Evolutionary conservation across 2,888 invertebrate species (phyloP).

Genomic region (Melanargia galathea): DNA sequence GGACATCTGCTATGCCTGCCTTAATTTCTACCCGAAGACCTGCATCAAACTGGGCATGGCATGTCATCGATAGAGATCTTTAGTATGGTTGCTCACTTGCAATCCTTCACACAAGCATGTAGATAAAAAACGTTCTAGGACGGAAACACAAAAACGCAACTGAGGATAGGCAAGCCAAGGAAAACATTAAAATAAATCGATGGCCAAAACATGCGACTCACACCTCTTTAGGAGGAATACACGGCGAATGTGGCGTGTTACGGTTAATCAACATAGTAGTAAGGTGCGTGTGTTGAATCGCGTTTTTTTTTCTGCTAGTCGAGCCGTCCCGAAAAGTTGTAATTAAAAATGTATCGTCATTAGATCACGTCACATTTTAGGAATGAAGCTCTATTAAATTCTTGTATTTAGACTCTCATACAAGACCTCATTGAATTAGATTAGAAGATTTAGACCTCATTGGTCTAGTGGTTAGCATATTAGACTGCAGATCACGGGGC

Average conservation of each 20-base stretch:
- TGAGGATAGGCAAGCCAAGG: slow-evolving; percentile 30
- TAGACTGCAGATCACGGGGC: too few species aligned
- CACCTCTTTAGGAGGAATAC: slow-evolving; percentile 39
- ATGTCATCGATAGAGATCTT: slow-evolving; percentile 16
- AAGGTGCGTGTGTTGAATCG: slow-evolving; percentile 34
- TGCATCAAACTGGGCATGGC: slow-evolving; percentile 10
- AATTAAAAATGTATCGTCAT: slow-evolving; percentile 16
- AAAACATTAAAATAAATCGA: slow-evolving; percentile 38
- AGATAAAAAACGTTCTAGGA: slow-evolving; percentile 31
- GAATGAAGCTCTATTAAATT: background rate
- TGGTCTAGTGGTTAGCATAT: too few species aligned
- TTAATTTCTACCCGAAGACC: slow-evolving; percentile 6
- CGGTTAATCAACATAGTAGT: slow-evolving; percentile 50
- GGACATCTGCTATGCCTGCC: background rate
- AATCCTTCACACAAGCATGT: slow-evolving; percentile 24
- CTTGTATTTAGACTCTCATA: background rate
- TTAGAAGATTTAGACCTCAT: too few species aligned
- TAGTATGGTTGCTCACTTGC: slow-evolving; percentile 24
- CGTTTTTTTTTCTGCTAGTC: slow-evolving; percentile 18
- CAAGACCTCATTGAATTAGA: too few species aligned
- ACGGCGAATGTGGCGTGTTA: slow-evolving; percentile 50
- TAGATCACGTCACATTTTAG: background rate
- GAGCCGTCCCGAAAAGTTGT: background rate
- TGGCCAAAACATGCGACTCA: slow-evolving; percentile 39
- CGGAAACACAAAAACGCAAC: slow-evolving; percentile 32